Evolutionary conservation across 2,797 vertebrate genomes (phyloP).

Genomic region (Geotrypetes seraphini): DNA sequence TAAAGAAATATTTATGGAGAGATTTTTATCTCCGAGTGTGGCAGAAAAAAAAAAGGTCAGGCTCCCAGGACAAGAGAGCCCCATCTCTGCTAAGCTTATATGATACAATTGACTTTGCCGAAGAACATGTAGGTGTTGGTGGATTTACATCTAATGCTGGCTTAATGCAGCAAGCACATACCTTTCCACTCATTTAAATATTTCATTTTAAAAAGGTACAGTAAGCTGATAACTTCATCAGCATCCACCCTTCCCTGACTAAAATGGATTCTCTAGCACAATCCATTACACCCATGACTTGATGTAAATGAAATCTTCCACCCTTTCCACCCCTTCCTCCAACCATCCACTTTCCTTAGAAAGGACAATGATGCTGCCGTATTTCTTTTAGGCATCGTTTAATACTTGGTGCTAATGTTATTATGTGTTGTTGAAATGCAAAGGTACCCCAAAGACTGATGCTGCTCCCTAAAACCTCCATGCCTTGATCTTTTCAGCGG

Average conservation of each 20-base stretch:
- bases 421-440: no score
- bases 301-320: slow-evolving; percentile 22
- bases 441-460: no score
- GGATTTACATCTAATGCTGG: slow-evolving; percentile 40
- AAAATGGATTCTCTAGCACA: slow-evolving; percentile 20
- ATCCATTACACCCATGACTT: slow-evolving; percentile 7
- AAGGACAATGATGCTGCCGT: slow-evolving; percentile 2
- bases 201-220: slow-evolving; percentile 44
- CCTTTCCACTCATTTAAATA: slow-evolving; percentile 43
- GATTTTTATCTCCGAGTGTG: slow-evolving; percentile 15
- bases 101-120: slow-evolving; percentile 53
- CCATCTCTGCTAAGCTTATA: slow-evolving; percentile 21
- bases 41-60: slow-evolving; percentile 4
- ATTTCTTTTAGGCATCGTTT: slow-evolving; percentile 8
- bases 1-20: slow-evolving; percentile 27
- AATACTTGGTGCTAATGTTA: no score
- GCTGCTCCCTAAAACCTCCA: no score
- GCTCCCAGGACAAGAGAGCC: slow-evolving; percentile 19
- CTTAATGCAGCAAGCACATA: slow-evolving; percentile 29
- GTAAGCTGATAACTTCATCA: slow-evolving; percentile 26
- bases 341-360: slow-evolving; percentile 21
- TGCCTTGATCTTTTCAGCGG: no score
- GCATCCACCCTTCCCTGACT: slow-evolving; percentile 22
- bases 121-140: slow-evolving; percentile 42
- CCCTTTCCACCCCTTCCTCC: no score